Conservation (phyloP, 1,140 invertebrate genomes). For the Pogonomyrmex californicus region DNA sequence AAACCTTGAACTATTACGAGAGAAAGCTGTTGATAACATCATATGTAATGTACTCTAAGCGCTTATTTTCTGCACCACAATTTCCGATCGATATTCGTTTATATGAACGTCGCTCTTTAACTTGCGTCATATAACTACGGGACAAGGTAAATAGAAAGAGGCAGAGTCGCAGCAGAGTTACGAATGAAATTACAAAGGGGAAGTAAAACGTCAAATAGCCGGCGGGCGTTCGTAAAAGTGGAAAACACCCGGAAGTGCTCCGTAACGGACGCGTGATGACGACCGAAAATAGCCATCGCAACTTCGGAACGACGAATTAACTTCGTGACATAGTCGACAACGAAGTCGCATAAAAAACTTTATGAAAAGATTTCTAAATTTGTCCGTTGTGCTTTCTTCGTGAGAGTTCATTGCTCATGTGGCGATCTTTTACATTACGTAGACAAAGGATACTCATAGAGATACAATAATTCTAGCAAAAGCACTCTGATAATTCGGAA, state of each 20-base stretch:
- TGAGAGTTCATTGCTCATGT: slow-evolving; percentile 14
- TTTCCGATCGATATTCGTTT: slow-evolving; percentile 38
- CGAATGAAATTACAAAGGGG: slow-evolving; percentile 50
- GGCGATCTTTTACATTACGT: not conserved
- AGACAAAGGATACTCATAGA: not conserved
- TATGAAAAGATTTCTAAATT: slow-evolving; percentile 38
- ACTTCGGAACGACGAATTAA: slow-evolving; percentile 43
- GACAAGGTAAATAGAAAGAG: slow-evolving; percentile 37
- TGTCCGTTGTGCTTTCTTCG: not conserved
- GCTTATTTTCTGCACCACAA: slow-evolving; percentile 32
- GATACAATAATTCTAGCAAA: slow-evolving; percentile 6
- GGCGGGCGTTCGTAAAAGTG: slow-evolving; percentile 32
- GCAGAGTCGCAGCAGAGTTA: not conserved
- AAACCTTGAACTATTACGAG: slow-evolving; percentile 36
- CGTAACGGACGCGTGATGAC: not conserved
- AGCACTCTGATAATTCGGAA: slow-evolving; percentile 8
- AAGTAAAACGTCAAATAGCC: slow-evolving; percentile 43
- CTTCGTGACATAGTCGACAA: not conserved
- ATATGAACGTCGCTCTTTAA: slow-evolving; percentile 44
- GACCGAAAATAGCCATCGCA: slow-evolving; percentile 29
- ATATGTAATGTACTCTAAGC: no score
- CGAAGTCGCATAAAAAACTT: slow-evolving; percentile 22
- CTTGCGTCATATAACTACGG: slow-evolving; percentile 18
- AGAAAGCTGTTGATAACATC: no score
- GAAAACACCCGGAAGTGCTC: slow-evolving; percentile 40